Evolutionary conservation across 2,888 invertebrate genomes (phyloP), one percentile per base, ranked within the genome.

Genomic region (Andrena marginata): DNA sequence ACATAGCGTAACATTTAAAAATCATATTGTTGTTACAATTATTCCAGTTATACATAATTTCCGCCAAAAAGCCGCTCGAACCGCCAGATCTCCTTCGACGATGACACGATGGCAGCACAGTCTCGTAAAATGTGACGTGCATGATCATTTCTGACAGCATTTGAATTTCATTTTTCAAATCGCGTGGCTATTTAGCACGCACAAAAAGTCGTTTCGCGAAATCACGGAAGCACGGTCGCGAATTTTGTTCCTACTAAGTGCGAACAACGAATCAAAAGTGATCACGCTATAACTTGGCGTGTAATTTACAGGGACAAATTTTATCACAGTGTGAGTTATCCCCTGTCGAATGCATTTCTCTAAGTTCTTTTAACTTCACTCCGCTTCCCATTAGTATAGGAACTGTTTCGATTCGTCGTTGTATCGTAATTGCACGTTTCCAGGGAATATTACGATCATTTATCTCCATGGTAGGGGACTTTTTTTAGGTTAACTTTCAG

Each of bases 121-220:
- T 87, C 82, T 80, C 78, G 72, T 85, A 83, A 87, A 86, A 89
- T 89, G 89, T 90, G 89, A 89, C 89, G 85, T 90, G 85, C 86
- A 85, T 74, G 80, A 85, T 84, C 73, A 86, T 80, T 63, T 83
- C 85, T 89, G 90, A 89, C 85, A 88, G 88, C 77, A 81, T 90
- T 90, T 89, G 83, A 87, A 89, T 85, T 84, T 76, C 79, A 68
- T 75, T 75, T 88, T 76, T 60, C 26, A 63, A 73, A 64, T 71
- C 68, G 70, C 63, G 79, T 71, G 63, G 68, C 56, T 54, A 42
- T 77, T 60, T 29, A 29, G 13, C 31, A 31, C 7, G 23, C 26
- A 56, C 51, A 59, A 26, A 48, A 56, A 60, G 31, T 54, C 59
- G 42, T 29, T 72, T 60, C 20, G 10, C 59, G 23, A 59, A 75